Evolutionary conservation across 2,797 vertebrate species (phyloP).

Genomic region (Crenuchus spilurus): DNA sequence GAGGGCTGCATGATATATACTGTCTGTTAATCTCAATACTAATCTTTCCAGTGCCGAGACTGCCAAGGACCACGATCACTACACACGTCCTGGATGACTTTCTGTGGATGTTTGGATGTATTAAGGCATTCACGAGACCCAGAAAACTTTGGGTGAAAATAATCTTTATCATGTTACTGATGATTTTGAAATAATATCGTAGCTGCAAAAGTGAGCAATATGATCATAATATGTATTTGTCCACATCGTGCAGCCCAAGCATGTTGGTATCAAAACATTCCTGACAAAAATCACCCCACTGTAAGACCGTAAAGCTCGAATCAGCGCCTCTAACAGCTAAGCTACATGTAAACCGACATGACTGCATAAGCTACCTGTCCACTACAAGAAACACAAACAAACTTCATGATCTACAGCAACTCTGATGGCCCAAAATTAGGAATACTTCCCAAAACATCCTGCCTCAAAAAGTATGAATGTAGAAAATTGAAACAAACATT

Average conservation of each 20-base stretch:
- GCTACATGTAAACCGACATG: constrained; percentile 3
- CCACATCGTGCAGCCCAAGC: neutral
- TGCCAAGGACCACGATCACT: too few relatives aligned
- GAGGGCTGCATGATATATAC: neutral
- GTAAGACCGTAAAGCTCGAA: neutral
- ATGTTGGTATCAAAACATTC: neutral
- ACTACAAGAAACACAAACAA: neutral
- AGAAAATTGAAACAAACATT: neutral
- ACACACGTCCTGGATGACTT: too few relatives aligned
- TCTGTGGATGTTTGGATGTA: too few relatives aligned
- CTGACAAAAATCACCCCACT: neutral
- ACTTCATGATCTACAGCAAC: neutral
- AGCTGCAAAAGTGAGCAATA: too few relatives aligned
- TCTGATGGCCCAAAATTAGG: neutral
- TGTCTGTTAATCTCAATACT: too few relatives aligned
- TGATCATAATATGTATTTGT: too few relatives aligned
- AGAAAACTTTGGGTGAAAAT: too few relatives aligned
- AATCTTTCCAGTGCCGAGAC: too few relatives aligned
- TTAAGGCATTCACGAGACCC: too few relatives aligned
- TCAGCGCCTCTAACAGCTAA: neutral
- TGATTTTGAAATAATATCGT: too few relatives aligned
- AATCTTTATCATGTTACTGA: too few relatives aligned
- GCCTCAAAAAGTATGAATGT: neutral
- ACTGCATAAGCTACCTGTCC: neutral
- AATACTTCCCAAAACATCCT: neutral